These are phyloP conservation scores for Tympanoctomys barrerae DNA, from an alignment of 2,797 vertebrate genomes.

Conservation along the genomic window DNA sequence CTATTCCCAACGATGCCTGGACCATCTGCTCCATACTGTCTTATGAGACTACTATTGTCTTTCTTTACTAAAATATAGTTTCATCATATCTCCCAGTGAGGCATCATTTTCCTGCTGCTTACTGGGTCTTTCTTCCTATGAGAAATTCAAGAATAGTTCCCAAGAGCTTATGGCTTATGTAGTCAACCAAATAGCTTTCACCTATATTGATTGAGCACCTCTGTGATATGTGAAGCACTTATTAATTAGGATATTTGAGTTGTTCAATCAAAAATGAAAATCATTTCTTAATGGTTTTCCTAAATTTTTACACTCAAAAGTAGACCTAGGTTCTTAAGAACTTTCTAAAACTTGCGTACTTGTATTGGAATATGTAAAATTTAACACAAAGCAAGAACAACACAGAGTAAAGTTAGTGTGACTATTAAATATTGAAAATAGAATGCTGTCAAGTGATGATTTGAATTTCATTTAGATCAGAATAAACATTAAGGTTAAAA, in stretches of 20 bases:
- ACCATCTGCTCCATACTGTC: slow-evolving; percentile 53
- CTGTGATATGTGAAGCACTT: background rate
- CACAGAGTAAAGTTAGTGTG: background rate
- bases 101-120: slow-evolving; percentile 27
- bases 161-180: background rate
- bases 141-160: slow-evolving; percentile 23
- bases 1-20: slow-evolving; percentile 4
- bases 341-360: background rate
- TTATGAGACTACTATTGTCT: slow-evolving; percentile 37
- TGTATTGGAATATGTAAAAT: background rate
- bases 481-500: background rate
- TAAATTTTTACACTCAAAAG: background rate
- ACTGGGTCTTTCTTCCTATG: slow-evolving; percentile 48
- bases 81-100: background rate
- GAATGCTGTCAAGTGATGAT: background rate
- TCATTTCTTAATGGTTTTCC: background rate
- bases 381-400: background rate
- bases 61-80: slow-evolving; percentile 19
- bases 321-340: background rate
- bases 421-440: background rate
- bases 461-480: background rate
- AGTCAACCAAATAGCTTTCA: background rate
- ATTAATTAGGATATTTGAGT: slow-evolving; percentile 50
- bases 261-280: background rate
- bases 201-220: background rate